Percentiles rank a stretch among this genome's conserved stretches.
These are phyloP conservation scores for Porites lobata DNA, from an alignment of 92 coral and sea anemone genomes.

Conservation along the genomic window DNA sequence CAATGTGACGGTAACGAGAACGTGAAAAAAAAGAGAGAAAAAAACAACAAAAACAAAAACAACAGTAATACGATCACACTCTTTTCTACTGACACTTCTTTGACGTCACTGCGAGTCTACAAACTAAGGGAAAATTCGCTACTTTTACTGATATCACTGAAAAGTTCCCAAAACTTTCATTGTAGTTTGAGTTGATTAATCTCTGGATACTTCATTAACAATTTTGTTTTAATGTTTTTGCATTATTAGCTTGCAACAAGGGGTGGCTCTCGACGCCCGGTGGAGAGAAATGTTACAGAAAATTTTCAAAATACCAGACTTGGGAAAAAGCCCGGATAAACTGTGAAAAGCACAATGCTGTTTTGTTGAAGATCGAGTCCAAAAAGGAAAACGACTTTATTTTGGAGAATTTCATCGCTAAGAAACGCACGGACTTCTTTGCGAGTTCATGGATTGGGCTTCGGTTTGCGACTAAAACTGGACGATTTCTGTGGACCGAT, in stretches of 20 bases:
- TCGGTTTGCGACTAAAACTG: background rate
- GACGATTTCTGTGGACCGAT: background rate
- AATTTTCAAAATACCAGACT: background rate
- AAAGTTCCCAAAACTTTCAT: too few relatives aligned
- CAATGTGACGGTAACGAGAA: too few relatives aligned
- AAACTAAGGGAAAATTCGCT: too few relatives aligned
- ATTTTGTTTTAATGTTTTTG: background rate
- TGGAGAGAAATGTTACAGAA: background rate
- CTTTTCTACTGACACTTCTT: too few relatives aligned
- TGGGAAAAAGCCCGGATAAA: background rate
- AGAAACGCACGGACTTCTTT: background rate
- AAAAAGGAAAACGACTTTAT: slow-evolving; percentile 12
- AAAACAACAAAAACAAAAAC: too few relatives aligned
- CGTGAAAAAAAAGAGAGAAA: too few relatives aligned
- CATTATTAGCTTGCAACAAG: background rate
- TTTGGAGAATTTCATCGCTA: background rate
- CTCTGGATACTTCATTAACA: background rate
- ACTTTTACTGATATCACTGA: too few relatives aligned
- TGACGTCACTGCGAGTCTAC: too few relatives aligned
- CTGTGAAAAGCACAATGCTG: background rate
- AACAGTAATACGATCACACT: too few relatives aligned
- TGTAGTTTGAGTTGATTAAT: too few relatives aligned
- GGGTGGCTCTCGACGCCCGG: background rate
- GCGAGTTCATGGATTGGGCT: background rate
- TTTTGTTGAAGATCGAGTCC: background rate